These are phyloP conservation scores for Saccostrea glomerata DNA, from an alignment of 1,140 invertebrate species.

Conservation along the genomic window DNA sequence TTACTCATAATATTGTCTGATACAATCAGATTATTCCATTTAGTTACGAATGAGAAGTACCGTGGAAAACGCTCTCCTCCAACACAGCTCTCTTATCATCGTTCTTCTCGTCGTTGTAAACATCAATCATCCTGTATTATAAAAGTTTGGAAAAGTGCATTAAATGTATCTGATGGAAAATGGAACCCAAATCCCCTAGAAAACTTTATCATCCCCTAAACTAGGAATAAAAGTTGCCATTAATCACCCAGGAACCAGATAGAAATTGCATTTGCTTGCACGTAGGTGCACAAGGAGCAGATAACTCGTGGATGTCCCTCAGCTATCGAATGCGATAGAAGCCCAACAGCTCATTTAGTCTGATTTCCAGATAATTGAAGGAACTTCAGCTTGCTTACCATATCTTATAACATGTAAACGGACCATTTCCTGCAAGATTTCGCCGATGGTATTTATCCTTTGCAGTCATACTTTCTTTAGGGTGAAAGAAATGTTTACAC, in stretches of 20 bases:
- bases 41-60: constrained; percentile 31
- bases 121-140: constrained; percentile 25
- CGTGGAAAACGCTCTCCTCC: neutral
- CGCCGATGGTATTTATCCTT: neutral
- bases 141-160: constrained; percentile 28
- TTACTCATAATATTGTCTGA: constrained; percentile 13
- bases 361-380: neutral
- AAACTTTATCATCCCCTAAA: constrained; percentile 24
- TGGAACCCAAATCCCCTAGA: constrained; percentile 10
- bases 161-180: constrained; percentile 29
- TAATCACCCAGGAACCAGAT: constrained; percentile 8
- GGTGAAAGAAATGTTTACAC: too few species aligned
- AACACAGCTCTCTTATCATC: constrained; percentile 14
- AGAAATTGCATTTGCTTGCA: constrained; percentile 21
- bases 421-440: constrained; percentile 9
- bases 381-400: neutral
- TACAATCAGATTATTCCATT: constrained; percentile 35
- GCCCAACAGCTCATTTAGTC: constrained; percentile 11
- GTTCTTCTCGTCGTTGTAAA: constrained; percentile 9
- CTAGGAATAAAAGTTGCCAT: constrained; percentile 6
- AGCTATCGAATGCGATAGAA: neutral
- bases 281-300: neutral
- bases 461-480: too few species aligned
- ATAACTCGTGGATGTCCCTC: constrained; percentile 1
- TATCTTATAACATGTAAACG: constrained; percentile 9